Base-by-base conservation (phyloP, 1,140 invertebrate species). In the Cydia amplana region DNA sequence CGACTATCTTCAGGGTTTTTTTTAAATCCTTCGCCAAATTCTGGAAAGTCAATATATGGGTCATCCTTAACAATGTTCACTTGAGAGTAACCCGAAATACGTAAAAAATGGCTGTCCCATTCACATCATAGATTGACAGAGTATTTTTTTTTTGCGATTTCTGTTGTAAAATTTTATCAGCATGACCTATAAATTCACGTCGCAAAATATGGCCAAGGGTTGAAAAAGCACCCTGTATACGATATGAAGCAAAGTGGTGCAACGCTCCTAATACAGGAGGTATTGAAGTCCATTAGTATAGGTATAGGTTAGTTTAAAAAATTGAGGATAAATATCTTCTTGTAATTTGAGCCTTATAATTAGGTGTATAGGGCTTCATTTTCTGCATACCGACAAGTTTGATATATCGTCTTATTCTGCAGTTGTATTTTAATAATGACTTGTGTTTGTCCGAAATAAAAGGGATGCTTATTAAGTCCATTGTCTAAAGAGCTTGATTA, bases 271-370 rank as follows among this genome's bases (percentile, higher is more conserved):
- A n/a, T n/a, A 18, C n/a, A 51, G 55, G 55, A 60, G 55, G 18
- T 23, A 60, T 60, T 51, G 49, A 60, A 60, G 55, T 60, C 55
- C 55, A 60, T 60, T 60, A 60, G 55, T 14, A 60, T 60, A 60
- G 55, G 55, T 14, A 60, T 60, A 60, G 55, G 55, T 12, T 60
- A 60, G 55, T 60, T 60, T 60, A 23, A n/a, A 12, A 60, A 12
- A 5, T 55, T 12, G 55, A 60, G 20, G 10, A 23, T 23, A 23
- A 60, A 23, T 0, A 14, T 20, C 2, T 20, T 23, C 9, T 4
- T 0, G n/a, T 51, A 60, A 10, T 23, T 60, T 23, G 55, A 60
- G 55, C 55, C 55, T 60, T 60, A 60, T 23, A 18, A 7, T 51
- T 18, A 51, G n/a, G 16, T 51, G n/a, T n/a, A 18, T 51, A 51